A percentile compares a stretch with the other conserved stretches of the same genome.
Evolutionary conservation across 2,797 vertebrate species (phyloP).

Genomic region (Anguilla obscura): DNA sequence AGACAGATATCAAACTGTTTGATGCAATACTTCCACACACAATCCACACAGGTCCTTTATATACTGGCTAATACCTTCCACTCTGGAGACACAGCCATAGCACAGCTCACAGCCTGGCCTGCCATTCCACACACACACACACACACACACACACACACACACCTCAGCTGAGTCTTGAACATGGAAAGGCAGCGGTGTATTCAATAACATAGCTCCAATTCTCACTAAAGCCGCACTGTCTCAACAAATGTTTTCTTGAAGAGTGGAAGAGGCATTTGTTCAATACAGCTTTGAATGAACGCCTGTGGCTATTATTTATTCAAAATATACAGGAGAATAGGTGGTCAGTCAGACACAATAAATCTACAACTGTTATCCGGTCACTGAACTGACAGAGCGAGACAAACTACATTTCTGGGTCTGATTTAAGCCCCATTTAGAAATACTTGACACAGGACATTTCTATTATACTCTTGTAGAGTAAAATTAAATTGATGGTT

Average conservation of each 20-base stretch:
- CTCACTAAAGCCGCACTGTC: not conserved
- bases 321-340: not conserved
- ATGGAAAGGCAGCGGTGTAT: not conserved
- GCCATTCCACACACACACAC: not conserved
- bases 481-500: not conserved
- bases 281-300: not conserved
- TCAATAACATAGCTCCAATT: not conserved
- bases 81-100: not conserved
- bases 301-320: not conserved
- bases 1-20: not conserved
- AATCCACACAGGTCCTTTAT: not conserved
- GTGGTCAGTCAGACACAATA: not conserved
- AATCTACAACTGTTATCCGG: not conserved
- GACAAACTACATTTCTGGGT: too few relatives aligned
- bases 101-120: not conserved
- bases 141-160: not conserved
- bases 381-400: not conserved
- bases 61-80: not conserved
- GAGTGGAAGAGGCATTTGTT: not conserved
- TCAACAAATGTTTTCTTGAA: not conserved
- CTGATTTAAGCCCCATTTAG: too few relatives aligned
- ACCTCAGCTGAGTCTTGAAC: not conserved
- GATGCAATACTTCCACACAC: not conserved
- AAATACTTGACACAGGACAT: too few relatives aligned
- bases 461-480: not conserved